Conservation (phyloP, 2,797 vertebrate genomes). For the Rhyacichthys aspro region DNA sequence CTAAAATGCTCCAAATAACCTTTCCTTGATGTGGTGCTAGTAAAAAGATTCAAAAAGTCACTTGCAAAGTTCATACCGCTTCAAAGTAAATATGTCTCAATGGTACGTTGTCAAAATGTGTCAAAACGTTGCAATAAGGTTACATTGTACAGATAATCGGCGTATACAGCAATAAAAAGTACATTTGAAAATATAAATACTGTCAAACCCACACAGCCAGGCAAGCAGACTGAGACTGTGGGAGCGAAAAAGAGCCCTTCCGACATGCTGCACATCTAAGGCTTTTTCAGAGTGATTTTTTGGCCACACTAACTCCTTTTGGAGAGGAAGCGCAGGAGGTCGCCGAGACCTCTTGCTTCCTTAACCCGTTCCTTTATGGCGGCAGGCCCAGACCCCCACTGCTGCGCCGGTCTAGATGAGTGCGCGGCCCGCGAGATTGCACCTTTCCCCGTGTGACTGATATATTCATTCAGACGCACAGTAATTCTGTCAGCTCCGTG, state of each 20-base stretch:
- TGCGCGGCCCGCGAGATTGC: slow-evolving; percentile 66
- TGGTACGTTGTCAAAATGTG: not conserved
- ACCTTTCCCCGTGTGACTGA: slow-evolving; percentile 71
- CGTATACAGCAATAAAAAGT: not conserved
- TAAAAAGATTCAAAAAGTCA: not conserved
- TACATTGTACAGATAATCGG: not conserved
- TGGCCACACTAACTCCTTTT: slow-evolving; percentile 53
- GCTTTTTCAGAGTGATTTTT: slow-evolving; percentile 25
- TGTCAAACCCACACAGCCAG: not conserved
- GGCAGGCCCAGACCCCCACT: slow-evolving; percentile 33
- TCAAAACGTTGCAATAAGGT: not conserved
- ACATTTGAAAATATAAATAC: not conserved
- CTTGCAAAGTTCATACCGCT: not conserved
- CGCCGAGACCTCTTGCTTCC: slow-evolving; percentile 80
- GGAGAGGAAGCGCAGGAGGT: slow-evolving; percentile 73
- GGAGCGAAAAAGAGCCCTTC: slow-evolving; percentile 13
- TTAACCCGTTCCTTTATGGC: slow-evolving; percentile 65
- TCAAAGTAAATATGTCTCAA: not conserved
- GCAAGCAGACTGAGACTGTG: slow-evolving; percentile 4
- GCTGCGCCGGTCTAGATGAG: slow-evolving; percentile 48
- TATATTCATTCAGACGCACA: slow-evolving; percentile 82
- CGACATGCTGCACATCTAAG: not conserved
- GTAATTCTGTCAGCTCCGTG: slow-evolving; percentile 84
- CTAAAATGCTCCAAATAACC: not conserved
- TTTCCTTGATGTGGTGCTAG: not conserved